Percentiles rank a stretch among this genome's conserved stretches.
phyloP scores from a whole-genome alignment of 35 echinoderm and acorn worm genomes.

The Heliocidaris erythrogramma region DNA sequence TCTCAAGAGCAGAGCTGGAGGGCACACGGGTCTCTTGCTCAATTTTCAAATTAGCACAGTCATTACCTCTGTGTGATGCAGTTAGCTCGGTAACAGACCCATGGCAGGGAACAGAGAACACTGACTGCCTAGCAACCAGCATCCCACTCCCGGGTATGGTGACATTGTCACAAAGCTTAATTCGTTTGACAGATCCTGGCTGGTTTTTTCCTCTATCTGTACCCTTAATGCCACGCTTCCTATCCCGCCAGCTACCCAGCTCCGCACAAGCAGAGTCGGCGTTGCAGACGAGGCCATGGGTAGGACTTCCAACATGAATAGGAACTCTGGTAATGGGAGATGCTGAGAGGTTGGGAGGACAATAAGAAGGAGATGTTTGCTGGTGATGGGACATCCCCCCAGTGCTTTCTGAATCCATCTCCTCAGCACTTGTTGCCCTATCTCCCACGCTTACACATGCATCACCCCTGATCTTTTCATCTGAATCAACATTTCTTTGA shows the following conservation, averaged over 20 bases:
- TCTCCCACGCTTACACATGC: neutral
- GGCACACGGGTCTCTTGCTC: neutral
- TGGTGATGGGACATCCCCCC: neutral
- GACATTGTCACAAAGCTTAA: neutral
- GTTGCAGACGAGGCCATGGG: neutral
- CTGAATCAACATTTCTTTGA: slow-evolving; percentile 11
- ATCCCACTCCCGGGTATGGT: neutral
- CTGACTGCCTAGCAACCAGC: neutral
- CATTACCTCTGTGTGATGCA: neutral
- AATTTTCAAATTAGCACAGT: slow-evolving; percentile 8
- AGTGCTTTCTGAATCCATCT: neutral
- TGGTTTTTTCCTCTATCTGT: neutral
- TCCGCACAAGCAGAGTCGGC: neutral
- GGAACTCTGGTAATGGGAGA: neutral
- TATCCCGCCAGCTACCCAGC: neutral
- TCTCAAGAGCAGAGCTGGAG: neutral
- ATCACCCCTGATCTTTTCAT: neutral
- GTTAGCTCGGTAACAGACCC: neutral
- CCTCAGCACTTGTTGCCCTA: neutral
- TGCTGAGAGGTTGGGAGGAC: neutral
- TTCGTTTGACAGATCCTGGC: slow-evolving; percentile 16
- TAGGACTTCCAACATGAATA: neutral
- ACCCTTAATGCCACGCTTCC: neutral
- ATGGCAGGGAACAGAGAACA: neutral
- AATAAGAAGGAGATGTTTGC: neutral